Base-by-base conservation (phyloP, 2,113 vertebrate genomes). In the Oplegnathus fasciatus region DNA sequence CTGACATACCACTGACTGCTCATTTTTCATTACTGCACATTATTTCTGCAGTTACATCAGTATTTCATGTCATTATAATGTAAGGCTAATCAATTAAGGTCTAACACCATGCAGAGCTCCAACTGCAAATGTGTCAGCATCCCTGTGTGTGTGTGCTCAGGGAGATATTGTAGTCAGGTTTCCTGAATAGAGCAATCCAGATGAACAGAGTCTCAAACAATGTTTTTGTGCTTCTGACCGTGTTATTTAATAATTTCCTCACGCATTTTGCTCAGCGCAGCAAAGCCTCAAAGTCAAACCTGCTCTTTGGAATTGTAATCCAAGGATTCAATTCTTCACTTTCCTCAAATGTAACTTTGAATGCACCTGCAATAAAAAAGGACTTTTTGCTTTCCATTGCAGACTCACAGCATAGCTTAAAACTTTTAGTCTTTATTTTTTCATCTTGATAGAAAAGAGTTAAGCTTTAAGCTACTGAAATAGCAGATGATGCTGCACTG, bases 1-100 rank as follows among this genome's bases (percentile, higher is more conserved):
- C 69, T 24, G 54, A 50, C 9, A 84, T 15, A 48, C 42, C n/a
- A 54, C 72, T 65, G 80, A 66, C 70, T 55, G 73, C 76, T 87
- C 65, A 46, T 72, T 83, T 84, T 69, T 86, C 61, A 80, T 73
- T 66, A 60, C 54, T 15, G 50, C 40, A 54, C 14, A 74, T 85
- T 58, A 68, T 80, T 61, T 68, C 26, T 74, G 1, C 40, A 61
- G n/a, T 67, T 73, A 64, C 61, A 83, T 87, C 28, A 75, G 34
- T 75, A 64, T 80, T 48, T n/a, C 0, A 6, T 66, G 26, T 67
- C 40, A 32, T 82, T 46, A 68, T 6, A 2, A 52, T 64, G 18
- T 64, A 28, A 82, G 66, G 65, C 20, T 77, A 44, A 70, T 74
- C 24, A 64, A 13, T 68, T 48, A 37, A 65, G 34, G 13, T 55